phyloP scores from a whole-genome alignment of 92 coral and sea anemone genomes.

The Montipora capitata region DNA sequence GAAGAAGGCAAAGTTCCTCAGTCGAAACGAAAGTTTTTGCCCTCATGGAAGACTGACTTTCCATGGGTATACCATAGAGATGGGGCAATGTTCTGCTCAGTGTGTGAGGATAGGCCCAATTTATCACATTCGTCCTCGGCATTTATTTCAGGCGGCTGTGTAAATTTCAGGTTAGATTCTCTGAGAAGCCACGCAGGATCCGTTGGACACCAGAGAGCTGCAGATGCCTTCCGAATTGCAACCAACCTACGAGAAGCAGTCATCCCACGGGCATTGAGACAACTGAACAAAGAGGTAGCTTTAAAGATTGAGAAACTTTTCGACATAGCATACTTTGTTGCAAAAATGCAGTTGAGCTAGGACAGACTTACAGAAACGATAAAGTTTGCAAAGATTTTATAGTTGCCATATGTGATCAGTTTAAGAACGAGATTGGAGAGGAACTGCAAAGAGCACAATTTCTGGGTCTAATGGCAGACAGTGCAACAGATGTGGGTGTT shows the following conservation, averaged over 20 bases:
- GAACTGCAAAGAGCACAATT: constrained; percentile 15
- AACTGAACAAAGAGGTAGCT: constrained; percentile 26
- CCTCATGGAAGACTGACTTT: neutral
- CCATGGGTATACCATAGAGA: neutral
- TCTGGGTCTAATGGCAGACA: constrained; percentile 20
- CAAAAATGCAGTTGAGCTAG: constrained; percentile 16
- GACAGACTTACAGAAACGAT: constrained; percentile 37
- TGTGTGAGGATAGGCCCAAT: neutral
- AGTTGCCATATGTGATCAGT: constrained; percentile 1
- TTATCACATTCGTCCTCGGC: constrained; percentile 26
- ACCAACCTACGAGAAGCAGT: constrained; percentile 38
- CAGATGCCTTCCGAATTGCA: constrained; percentile 20
- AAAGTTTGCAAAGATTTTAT: constrained; percentile 37
- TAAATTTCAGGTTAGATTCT: constrained; percentile 34
- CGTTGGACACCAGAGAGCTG: constrained; percentile 27
- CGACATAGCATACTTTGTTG: constrained; percentile 24
- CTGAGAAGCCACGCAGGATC: constrained; percentile 57
- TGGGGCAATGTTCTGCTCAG: constrained; percentile 14
- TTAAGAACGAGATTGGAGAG: neutral
- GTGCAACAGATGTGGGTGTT: constrained; percentile 32
- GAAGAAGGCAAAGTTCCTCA: no score
- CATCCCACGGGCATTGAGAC: constrained; percentile 23
- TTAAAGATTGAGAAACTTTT: constrained; percentile 24
- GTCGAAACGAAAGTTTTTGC: no score
- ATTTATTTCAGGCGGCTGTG: constrained; percentile 33